Conservation (phyloP, 2,888 invertebrate species). For the Hyposoter dolosus region DNA sequence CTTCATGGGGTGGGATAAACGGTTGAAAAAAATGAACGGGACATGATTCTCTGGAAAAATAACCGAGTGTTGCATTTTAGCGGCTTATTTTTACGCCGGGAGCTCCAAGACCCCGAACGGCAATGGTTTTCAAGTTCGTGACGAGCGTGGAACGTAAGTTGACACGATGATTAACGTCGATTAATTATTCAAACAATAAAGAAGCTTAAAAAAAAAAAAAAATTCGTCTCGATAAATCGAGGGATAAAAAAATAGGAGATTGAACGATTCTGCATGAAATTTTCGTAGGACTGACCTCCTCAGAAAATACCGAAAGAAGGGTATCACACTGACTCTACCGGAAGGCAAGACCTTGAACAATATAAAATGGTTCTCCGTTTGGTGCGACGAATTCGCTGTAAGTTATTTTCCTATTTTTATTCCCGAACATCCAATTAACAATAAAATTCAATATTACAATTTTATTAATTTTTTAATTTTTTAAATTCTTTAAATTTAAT, state of each 20-base stretch:
- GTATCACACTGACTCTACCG: conserved; percentile 93
- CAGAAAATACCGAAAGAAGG: conserved; percentile 92
- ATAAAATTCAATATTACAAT: neutral
- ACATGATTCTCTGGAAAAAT: neutral
- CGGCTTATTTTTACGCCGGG: conserved; percentile 96
- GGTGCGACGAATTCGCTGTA: conserved; percentile 96
- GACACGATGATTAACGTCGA: conserved; percentile 16
- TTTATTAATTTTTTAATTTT: neutral
- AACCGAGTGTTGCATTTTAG: conserved; percentile 85
- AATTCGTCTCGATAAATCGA: conserved; percentile 4
- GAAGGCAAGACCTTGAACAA: conserved; percentile 94
- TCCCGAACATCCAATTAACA: neutral
- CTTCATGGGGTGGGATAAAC: neutral
- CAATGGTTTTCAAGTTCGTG: conserved; percentile 91
- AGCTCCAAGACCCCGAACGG: conserved; percentile 89
- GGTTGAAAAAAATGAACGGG: neutral
- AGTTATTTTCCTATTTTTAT: conserved; percentile 82
- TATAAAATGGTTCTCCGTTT: conserved; percentile 95
- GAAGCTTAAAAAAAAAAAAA: too few relatives aligned
- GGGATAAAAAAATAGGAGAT: neutral
- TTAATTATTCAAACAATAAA: conserved; percentile 23
- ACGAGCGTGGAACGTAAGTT: conserved; percentile 91
- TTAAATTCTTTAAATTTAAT: neutral
- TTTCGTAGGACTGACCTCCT: conserved; percentile 89
- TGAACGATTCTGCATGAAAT: conserved; percentile 53